These are phyloP conservation scores for Setophaga petechia DNA, from an alignment of 2,113 vertebrate genomes.

Conservation along the genomic window DNA sequence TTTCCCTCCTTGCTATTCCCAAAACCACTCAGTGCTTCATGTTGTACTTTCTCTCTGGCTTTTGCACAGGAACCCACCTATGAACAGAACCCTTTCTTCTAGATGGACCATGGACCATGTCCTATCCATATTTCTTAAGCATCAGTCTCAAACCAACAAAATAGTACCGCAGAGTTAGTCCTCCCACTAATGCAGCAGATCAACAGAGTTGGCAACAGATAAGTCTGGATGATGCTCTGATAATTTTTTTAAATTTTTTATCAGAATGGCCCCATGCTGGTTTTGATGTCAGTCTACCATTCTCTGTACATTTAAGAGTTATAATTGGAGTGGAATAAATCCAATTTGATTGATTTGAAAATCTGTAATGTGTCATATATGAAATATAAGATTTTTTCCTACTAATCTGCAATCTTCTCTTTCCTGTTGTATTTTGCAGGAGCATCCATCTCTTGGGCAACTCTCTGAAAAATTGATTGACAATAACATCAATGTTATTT, in stretches of 20 bases:
- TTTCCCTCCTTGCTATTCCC: background rate
- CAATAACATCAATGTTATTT: slow-evolving; percentile 92
- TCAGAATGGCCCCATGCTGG: background rate
- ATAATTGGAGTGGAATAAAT: background rate
- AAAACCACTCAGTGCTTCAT: background rate
- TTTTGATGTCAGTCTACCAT: background rate
- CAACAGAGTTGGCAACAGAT: background rate
- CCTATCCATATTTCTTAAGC: background rate
- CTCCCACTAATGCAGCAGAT: background rate
- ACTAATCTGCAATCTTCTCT: slow-evolving; percentile 12
- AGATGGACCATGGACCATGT: background rate
- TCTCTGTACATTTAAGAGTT: background rate
- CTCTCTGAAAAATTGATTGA: slow-evolving; percentile 92
- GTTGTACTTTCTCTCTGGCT: background rate
- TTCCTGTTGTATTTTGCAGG: slow-evolving; percentile 75
- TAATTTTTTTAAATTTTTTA: background rate
- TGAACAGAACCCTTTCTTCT: background rate
- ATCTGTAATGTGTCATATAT: background rate
- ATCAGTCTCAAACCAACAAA: background rate
- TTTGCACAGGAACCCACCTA: background rate
- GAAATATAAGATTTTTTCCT: background rate
- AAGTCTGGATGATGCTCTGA: background rate
- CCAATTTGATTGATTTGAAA: background rate
- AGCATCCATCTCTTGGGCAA: slow-evolving; percentile 91
- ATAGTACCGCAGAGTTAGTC: background rate